Evolutionary conservation across 2,113 vertebrate genomes (phyloP), one percentile per base, ranked within the genome.

Genomic region (Acrocephalus arundinaceus): DNA sequence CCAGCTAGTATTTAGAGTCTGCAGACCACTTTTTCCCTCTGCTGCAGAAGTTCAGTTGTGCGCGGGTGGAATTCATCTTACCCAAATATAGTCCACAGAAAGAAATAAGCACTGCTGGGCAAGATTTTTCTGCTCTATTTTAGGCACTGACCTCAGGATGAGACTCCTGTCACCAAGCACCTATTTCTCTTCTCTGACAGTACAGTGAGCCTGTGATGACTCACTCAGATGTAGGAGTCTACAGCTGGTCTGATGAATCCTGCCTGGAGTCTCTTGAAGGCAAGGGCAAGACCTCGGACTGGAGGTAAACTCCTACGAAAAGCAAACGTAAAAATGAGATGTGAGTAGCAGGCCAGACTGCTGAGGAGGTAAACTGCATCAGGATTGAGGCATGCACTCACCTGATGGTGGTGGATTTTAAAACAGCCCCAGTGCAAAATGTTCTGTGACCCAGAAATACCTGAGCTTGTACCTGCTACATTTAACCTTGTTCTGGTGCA

Each of bases 161-260:
- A 71, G 41, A 77, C 74, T 89, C 88, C 84, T 93, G 86, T 85
- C 57, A 90, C 61, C 35, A 63, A 90, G 61, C 61, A 67, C 94
- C 76, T 90, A 77, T 89, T 95, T 95, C 63, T 92, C 86, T 68
- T 87, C 72, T 43, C 48, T 90, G 86, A 81, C 65, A 93, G 68
- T 63, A 59, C 48, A 81, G 65, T 24, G 63, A 90, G 88, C 41
- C 76, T 93, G 35, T 24, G 72, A 84, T 95, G 95, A 97, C 84
- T 96, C 94, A 93, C 13, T 90, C 65, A 45, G 55, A 80, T 81
- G 93, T 90, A 87, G 86, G 79, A 96, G 95, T 87, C 39, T 95
- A n/a, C 72, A 84, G 58, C 72, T 81, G 86, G 68, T 80, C 86
- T 51, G 24, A 67, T 67, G 52, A 86, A 90, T 87, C 57, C 80